phyloP scores from a whole-genome alignment of 2,797 vertebrate species.

The Anguilla marmorata region DNA sequence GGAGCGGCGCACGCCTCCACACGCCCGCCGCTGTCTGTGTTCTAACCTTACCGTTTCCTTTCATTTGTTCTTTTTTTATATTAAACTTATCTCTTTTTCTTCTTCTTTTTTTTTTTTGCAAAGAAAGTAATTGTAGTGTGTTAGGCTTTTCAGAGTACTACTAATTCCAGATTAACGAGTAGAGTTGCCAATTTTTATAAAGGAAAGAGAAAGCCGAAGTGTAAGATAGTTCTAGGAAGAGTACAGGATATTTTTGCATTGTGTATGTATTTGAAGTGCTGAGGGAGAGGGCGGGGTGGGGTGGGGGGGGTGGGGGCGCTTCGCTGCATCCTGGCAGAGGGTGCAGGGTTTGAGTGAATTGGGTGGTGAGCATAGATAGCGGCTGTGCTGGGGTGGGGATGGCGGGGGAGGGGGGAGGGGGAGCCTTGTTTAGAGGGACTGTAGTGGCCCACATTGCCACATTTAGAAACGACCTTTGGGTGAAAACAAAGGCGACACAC shows the following conservation, averaged over 20 bases:
- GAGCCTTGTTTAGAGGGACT: neutral
- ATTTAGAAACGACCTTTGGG: neutral
- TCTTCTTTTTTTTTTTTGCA: constrained; percentile 38
- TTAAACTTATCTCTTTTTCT: constrained; percentile 34
- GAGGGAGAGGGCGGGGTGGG: constrained; percentile 27
- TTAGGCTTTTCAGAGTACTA: constrained; percentile 61
- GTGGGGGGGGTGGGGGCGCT: constrained; percentile 21
- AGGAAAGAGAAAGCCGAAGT: constrained; percentile 50
- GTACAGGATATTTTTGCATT: constrained; percentile 72
- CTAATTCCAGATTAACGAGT: constrained; percentile 61
- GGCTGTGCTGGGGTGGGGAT: neutral
- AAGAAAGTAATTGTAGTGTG: constrained; percentile 59
- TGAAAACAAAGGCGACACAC: neutral
- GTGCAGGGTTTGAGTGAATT: constrained; percentile 23
- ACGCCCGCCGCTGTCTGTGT: neutral
- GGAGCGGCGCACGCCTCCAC: neutral
- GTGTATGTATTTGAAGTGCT: constrained; percentile 56
- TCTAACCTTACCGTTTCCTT: constrained; percentile 19
- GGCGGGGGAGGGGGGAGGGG: neutral
- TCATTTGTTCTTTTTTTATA: constrained; percentile 23
- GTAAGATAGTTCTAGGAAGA: constrained; percentile 59
- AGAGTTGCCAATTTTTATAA: constrained; percentile 58
- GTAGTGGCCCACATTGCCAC: neutral
- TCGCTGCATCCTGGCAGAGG: constrained; percentile 52
- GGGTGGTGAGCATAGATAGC: neutral